Conservation (phyloP, 2,888 invertebrate species). For the Caenorhabditis sp. region DNA sequence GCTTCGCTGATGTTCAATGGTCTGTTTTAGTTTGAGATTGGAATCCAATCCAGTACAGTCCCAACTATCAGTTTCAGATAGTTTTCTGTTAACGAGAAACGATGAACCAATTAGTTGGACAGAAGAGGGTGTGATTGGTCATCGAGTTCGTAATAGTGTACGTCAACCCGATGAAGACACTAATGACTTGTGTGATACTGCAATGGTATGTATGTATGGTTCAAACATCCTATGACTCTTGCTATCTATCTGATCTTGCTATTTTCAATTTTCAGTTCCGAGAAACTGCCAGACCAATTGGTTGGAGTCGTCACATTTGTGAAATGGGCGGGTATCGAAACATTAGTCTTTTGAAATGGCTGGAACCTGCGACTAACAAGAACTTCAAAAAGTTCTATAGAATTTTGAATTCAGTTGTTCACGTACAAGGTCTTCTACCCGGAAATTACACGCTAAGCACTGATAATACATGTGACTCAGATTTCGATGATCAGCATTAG, state of each 20-base stretch:
- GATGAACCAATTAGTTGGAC: constrained; percentile 31
- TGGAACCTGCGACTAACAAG: constrained; percentile 33
- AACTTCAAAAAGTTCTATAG: constrained; percentile 58
- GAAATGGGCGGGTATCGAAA: constrained; percentile 63
- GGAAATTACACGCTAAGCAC: constrained; percentile 43
- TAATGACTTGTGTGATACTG: constrained; percentile 36
- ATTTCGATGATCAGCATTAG: background rate
- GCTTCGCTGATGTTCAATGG: constrained; percentile 56
- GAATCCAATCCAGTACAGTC: no score
- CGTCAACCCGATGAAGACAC: constrained; percentile 25
- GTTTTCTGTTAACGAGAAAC: constrained; percentile 24
- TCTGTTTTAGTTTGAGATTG: no score
- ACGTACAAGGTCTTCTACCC: constrained; percentile 16
- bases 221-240: background rate
- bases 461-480: constrained; percentile 42
- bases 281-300: constrained; percentile 47
- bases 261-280: constrained; percentile 45
- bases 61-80: constrained; percentile 34
- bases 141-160: constrained; percentile 13
- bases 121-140: constrained; percentile 40
- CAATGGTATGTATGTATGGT: constrained; percentile 22
- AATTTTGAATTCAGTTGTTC: constrained; percentile 22
- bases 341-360: constrained; percentile 46
- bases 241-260: background rate
- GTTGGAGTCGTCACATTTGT: constrained; percentile 58